These are phyloP conservation scores for Macrobrachium nipponense DNA, from an alignment of 1,140 invertebrate genomes.

Conservation along the genomic window DNA sequence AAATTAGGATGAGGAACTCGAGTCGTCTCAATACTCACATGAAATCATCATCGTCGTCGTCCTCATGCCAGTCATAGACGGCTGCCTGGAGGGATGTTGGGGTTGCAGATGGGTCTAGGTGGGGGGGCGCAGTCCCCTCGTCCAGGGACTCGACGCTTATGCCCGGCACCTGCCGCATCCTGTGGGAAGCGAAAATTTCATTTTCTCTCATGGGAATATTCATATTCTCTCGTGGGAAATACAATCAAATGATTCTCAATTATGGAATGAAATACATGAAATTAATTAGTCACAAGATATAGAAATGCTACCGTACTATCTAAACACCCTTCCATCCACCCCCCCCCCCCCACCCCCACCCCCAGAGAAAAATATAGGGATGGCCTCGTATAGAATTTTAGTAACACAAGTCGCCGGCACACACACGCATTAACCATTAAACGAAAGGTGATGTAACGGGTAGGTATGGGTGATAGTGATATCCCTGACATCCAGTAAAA, in stretches of 20 bases:
- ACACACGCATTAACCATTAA: no score
- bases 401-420: no score
- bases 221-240: background rate
- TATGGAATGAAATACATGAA: background rate
- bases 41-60: constrained; percentile 52
- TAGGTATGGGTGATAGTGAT: no score
- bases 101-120: constrained; percentile 45
- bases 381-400: no score
- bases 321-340: no score
- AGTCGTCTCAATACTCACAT: constrained; percentile 19
- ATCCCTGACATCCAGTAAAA: no score
- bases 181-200: background rate
- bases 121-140: constrained; percentile 41
- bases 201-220: background rate
- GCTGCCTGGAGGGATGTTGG: constrained; percentile 53
- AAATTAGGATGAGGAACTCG: no score
- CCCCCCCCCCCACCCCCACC: no score
- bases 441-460: no score
- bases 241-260: background rate
- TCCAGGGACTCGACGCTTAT: constrained; percentile 49
- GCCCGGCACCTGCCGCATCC: constrained; percentile 49
- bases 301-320: no score
- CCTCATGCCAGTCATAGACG: constrained; percentile 52
- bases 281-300: background rate
- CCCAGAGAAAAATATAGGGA: no score